Base-by-base conservation (phyloP, 2,113 vertebrate species). In the Eudorcas thomsonii region DNA sequence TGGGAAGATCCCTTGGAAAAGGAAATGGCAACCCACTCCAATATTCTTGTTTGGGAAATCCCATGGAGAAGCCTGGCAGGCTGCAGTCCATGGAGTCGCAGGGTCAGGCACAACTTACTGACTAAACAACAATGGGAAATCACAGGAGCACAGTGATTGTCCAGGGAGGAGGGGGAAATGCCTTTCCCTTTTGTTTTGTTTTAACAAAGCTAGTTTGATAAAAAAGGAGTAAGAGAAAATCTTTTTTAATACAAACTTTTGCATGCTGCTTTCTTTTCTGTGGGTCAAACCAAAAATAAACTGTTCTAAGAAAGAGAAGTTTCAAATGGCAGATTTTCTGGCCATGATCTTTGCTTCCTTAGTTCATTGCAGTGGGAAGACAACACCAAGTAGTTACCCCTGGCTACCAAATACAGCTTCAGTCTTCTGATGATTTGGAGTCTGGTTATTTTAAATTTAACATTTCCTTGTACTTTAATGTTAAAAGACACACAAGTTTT, bases 271-370 rank as follows among this genome's bases (percentile, higher is more conserved):
- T 88, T 77, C 59, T 54, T 15, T 82, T 39, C 33, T 82, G 50
- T 45, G 57, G 52, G 2, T 6, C 82, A 21, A 95, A 60, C 36
- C 45, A 88, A 88, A 93, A 71, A 60, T 43, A 88, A 88, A 54
- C 54, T 88, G 9, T 90, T 84, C 7, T 30, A 26, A 92, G 67
- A 10, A 10, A 88, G 64, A 11, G 60, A 25, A 48, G 21, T 57
- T 84, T 88, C 91, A 83, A 91, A 82, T 21, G 30, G 48, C n/a
- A 96, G 36, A 88, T 77, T 83, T 82, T 21, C 25, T 82, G 48
- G 17, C 4, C 39, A 45, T 30, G 43, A 39, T 80, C 21, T 85
- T 86, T 62, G 39, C 16, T 89, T 97, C 71, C 57, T 93, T 92
- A 6, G 90, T 86, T 74, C 33, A 39, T n/a, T 16, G 45, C 7